These are phyloP conservation scores for Lacerta bilineata DNA, from an alignment of 2,797 vertebrate genomes.

Conservation along the genomic window DNA sequence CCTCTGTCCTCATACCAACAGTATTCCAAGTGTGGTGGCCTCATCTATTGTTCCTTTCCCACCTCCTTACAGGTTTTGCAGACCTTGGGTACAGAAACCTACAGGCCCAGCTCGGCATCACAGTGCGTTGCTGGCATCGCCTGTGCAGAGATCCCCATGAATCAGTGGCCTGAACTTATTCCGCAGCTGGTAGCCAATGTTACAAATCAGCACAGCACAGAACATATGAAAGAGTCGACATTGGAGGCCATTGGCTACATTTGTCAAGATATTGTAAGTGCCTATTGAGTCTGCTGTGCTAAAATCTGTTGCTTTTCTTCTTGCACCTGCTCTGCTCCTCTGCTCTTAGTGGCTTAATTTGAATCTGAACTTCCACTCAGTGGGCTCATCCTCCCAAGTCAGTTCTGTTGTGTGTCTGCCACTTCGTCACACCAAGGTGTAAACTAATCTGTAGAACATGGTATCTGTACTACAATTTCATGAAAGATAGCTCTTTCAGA, in stretches of 20 bases:
- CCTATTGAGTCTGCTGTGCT: neutral
- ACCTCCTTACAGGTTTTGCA: slow-evolving; percentile 87
- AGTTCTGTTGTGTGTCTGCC: neutral
- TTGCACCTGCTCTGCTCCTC: neutral
- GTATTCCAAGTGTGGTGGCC: neutral
- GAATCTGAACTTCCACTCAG: neutral
- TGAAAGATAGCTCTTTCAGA: neutral
- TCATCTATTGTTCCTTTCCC: neutral
- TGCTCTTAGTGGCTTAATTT: neutral
- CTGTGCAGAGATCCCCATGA: slow-evolving; percentile 97
- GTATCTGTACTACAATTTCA: neutral
- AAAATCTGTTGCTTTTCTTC: neutral
- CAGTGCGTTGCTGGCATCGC: slow-evolving; percentile 98
- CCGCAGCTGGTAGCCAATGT: slow-evolving; percentile 96
- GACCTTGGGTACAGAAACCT: slow-evolving; percentile 96
- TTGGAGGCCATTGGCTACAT: slow-evolving; percentile 99
- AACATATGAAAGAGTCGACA: slow-evolving; percentile 99
- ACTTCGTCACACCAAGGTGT: neutral
- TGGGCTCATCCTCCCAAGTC: neutral
- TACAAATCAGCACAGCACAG: slow-evolving; percentile 94
- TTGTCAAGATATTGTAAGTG: slow-evolving; percentile 98
- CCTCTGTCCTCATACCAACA: neutral
- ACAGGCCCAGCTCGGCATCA: slow-evolving; percentile 95
- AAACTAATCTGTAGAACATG: neutral
- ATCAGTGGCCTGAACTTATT: slow-evolving; percentile 97